Evolutionary conservation across 2,888 invertebrate species (phyloP).

Genomic region (Leptinotarsa juncta): DNA sequence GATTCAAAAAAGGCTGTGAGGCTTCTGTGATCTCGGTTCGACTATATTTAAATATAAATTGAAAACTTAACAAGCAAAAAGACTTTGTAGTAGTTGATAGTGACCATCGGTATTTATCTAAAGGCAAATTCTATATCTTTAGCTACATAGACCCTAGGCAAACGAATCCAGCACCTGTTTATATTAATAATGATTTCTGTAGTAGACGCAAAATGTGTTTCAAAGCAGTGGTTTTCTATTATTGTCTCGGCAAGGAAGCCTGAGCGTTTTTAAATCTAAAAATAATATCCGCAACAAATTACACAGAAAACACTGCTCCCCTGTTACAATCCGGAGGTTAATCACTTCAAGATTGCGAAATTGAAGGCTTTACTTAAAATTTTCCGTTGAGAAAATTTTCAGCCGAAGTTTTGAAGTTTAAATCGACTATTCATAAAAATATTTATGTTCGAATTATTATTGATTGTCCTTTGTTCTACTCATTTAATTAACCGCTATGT

Average conservation of each 20-base stretch:
- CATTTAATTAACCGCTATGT: too few species aligned
- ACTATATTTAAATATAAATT: conserved; percentile 31
- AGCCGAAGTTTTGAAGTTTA: too few species aligned
- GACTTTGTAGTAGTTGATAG: conserved; percentile 20
- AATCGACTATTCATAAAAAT: not conserved
- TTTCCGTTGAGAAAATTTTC: too few species aligned
- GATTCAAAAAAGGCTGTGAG: conserved; percentile 25
- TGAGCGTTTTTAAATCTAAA: conserved; percentile 5
- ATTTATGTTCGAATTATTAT: too few species aligned
- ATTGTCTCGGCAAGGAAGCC: conserved; percentile 1
- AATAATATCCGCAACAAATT: conserved; percentile 17
- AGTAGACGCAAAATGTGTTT: conserved; percentile 1
- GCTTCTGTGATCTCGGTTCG: conserved; percentile 20
- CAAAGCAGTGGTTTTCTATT: conserved; percentile 10
- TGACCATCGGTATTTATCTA: conserved; percentile 36
- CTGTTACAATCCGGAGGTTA: not conserved
- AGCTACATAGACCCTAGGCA: conserved; percentile 3
- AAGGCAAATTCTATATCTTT: conserved; percentile 32
- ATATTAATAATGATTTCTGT: not conserved
- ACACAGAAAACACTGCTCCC: not conserved
- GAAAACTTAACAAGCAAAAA: conserved; percentile 26
- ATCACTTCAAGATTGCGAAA: conserved; percentile 4
- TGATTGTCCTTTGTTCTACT: too few species aligned
- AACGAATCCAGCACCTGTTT: conserved; percentile 17
- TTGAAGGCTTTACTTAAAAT: not conserved